phyloP scores from a whole-genome alignment of 2,888 invertebrate species.

The Deilephila elpenor region DNA sequence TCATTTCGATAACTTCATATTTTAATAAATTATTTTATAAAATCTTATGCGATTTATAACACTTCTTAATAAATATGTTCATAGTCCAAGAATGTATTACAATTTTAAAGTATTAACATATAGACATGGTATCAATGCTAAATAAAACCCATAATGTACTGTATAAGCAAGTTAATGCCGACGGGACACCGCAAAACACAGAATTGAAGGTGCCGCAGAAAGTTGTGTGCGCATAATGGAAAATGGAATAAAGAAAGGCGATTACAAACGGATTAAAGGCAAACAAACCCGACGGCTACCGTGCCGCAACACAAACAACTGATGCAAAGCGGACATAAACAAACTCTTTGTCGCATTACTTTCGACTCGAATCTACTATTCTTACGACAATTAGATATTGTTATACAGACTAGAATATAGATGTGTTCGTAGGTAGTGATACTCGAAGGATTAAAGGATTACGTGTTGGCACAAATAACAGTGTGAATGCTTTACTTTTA shows the following conservation, averaged over 20 bases:
- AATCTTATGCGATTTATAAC: background rate
- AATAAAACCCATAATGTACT: background rate
- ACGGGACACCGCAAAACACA: constrained; percentile 34
- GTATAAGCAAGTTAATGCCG: background rate
- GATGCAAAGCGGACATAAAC: constrained; percentile 76
- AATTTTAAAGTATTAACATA: background rate
- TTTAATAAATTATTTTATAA: background rate
- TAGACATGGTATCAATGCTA: background rate
- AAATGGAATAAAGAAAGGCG: constrained; percentile 70
- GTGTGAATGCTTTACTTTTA: constrained; percentile 62
- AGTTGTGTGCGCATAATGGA: constrained; percentile 58
- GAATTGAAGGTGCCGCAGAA: constrained; percentile 49
- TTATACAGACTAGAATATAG: constrained; percentile 52
- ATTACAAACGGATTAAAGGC: constrained; percentile 80
- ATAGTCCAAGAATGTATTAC: background rate
- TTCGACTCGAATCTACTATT: constrained; percentile 57
- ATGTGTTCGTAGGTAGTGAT: constrained; percentile 67
- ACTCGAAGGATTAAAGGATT: constrained; percentile 79
- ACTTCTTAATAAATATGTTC: too few species aligned
- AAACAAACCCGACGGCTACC: constrained; percentile 73
- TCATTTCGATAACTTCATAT: background rate
- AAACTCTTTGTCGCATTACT: constrained; percentile 69
- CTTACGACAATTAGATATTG: constrained; percentile 72
- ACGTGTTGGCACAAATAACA: constrained; percentile 65
- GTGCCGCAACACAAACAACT: constrained; percentile 75